Percentiles rank a stretch among this genome's conserved stretches.
Evolutionary conservation across 2,797 vertebrate genomes (phyloP).

Genomic region (Enteromius trimaculatus): DNA sequence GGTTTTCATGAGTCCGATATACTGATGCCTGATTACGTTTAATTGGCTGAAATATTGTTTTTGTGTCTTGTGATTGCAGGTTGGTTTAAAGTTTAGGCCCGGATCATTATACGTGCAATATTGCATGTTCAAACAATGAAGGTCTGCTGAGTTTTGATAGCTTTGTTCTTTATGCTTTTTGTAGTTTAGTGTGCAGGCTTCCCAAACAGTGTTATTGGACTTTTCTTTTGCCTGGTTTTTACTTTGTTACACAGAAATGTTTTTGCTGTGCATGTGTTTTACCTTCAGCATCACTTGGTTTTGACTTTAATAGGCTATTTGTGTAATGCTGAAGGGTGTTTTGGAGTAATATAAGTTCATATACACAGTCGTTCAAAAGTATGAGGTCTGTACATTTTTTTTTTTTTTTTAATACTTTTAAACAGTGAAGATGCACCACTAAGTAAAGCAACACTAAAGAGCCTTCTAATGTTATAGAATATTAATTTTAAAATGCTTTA

Average conservation of each 20-base stretch:
- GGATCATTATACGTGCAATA: background rate
- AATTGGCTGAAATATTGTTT: constrained; percentile 6
- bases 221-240: background rate
- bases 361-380: background rate
- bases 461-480: background rate
- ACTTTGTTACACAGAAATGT: background rate
- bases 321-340: background rate
- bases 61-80: background rate
- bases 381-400: background rate
- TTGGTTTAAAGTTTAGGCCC: background rate
- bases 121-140: background rate
- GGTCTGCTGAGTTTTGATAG: background rate
- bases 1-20: background rate
- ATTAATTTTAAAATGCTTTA: background rate
- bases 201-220: background rate
- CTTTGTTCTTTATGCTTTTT: background rate
- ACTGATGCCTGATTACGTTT: background rate
- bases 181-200: background rate
- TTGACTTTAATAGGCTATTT: background rate
- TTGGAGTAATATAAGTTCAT: background rate
- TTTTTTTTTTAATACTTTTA: no score
- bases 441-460: background rate
- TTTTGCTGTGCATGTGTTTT: background rate
- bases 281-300: background rate
- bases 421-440: background rate